Evolutionary conservation across 2,888 invertebrate species (phyloP).

Genomic region (Lepidochitona cinerea): DNA sequence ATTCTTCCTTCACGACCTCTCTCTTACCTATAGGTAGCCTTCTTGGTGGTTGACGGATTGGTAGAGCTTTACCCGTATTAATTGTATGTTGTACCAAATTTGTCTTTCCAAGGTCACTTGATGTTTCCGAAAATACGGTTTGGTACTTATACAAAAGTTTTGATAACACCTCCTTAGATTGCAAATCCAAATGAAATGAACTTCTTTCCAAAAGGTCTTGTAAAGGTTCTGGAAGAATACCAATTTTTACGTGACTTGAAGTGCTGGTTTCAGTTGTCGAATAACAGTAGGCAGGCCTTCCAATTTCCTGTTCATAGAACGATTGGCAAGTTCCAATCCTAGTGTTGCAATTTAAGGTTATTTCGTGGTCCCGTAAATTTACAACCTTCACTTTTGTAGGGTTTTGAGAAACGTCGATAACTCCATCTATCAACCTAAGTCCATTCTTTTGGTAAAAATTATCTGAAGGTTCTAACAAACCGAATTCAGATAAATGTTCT

Average conservation of each 20-base stretch:
- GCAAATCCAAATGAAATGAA: not conserved
- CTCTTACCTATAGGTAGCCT: not conserved
- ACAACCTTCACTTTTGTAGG: too few relatives aligned
- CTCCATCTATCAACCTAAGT: too few relatives aligned
- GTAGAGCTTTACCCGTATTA: not conserved
- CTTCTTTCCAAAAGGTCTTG: not conserved
- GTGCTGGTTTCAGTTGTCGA: too few relatives aligned
- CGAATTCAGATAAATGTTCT: not conserved
- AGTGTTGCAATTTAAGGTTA: too few relatives aligned
- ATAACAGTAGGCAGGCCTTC: too few relatives aligned
- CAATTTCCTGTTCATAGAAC: not conserved
- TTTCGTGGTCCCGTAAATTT: too few relatives aligned
- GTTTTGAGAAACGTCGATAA: too few relatives aligned
- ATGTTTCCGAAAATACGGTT: not conserved
- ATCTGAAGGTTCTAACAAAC: too few relatives aligned
- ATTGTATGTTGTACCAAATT: not conserved
- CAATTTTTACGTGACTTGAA: too few relatives aligned
- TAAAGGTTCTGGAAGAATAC: not conserved
- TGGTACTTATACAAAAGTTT: not conserved
- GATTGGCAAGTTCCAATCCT: too few relatives aligned
- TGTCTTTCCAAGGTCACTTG: constrained; percentile 7
- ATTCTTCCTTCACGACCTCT: not conserved
- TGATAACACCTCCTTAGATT: not conserved
- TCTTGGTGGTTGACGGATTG: constrained; percentile 1
- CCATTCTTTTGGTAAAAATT: too few relatives aligned